phyloP scores from a whole-genome alignment of 2,113 vertebrate species.

The Podarcis cretensis region DNA sequence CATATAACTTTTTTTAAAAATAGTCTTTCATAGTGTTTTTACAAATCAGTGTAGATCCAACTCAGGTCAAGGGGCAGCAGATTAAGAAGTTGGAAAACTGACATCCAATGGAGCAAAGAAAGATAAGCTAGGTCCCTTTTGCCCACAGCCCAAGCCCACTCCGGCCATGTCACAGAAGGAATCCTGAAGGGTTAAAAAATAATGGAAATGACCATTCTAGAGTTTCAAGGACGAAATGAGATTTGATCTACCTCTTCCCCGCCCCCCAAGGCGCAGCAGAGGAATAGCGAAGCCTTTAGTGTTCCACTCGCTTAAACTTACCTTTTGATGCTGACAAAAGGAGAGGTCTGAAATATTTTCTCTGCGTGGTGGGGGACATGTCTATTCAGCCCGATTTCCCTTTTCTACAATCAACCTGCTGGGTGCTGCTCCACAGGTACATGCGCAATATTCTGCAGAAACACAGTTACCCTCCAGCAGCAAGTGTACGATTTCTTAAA shows the following conservation, averaged over 20 bases:
- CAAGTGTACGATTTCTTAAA: not conserved
- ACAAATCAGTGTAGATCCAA: too few species aligned
- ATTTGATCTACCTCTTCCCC: not conserved
- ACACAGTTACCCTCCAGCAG: not conserved
- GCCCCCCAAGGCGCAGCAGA: not conserved
- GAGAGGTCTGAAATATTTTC: not conserved
- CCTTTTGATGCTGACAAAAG: not conserved
- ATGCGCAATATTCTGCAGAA: not conserved
- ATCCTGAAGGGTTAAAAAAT: not conserved
- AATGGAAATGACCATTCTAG: not conserved
- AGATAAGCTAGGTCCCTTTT: not conserved
- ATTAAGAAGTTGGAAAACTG: too few species aligned
- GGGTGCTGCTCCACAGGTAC: too few species aligned
- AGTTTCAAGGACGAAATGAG: not conserved
- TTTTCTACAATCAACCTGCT: not conserved
- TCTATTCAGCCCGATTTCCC: not conserved
- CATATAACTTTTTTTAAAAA: too few species aligned
- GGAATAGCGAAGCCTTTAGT: not conserved
- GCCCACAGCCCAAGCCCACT: not conserved
- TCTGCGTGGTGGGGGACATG: not conserved
- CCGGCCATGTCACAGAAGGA: not conserved
- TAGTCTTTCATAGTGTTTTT: too few species aligned
- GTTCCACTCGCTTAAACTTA: not conserved
- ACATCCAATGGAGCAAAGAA: not conserved
- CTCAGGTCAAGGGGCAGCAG: too few species aligned